These are phyloP conservation scores for Sarotherodon lohbergeri DNA, from an alignment of 2,113 vertebrate genomes.

Conservation along the genomic window DNA sequence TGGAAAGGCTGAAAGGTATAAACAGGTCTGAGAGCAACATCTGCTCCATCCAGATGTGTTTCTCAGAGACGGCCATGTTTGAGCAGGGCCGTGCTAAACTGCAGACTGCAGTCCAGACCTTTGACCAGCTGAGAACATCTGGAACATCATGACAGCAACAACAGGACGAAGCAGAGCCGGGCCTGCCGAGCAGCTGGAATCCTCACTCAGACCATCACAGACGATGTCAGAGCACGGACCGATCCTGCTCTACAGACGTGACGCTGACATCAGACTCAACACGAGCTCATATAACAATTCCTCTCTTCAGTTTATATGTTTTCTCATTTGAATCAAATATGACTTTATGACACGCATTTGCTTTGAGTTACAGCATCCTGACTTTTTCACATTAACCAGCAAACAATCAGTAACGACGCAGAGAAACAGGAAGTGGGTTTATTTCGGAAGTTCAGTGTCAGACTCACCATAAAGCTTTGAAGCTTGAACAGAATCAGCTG, in stretches of 20 bases:
- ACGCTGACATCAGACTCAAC: not conserved
- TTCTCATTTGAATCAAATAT: not conserved
- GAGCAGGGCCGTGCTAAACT: not conserved
- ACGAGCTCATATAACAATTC: not conserved
- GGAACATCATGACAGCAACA: rapidly evolving
- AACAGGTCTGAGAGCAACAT: not conserved
- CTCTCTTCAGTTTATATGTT: not conserved
- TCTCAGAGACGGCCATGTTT: not conserved
- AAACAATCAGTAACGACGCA: not conserved
- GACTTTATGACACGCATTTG: rapidly evolving
- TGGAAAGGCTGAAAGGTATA: not conserved
- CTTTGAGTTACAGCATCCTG: not conserved
- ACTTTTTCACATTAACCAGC: not conserved
- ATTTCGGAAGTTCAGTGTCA: not conserved
- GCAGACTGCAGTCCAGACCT: not conserved
- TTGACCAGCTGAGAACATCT: not conserved
- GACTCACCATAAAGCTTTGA: not conserved
- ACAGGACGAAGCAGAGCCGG: not conserved
- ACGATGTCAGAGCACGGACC: not conserved
- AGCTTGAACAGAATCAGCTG: not conserved
- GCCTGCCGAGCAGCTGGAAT: not conserved
- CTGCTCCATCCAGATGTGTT: not conserved
- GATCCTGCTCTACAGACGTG: not conserved
- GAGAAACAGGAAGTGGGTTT: not conserved
- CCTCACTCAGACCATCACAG: not conserved